Conservation (phyloP, 2,113 vertebrate species). For the Neomonachus schauinslandi region DNA sequence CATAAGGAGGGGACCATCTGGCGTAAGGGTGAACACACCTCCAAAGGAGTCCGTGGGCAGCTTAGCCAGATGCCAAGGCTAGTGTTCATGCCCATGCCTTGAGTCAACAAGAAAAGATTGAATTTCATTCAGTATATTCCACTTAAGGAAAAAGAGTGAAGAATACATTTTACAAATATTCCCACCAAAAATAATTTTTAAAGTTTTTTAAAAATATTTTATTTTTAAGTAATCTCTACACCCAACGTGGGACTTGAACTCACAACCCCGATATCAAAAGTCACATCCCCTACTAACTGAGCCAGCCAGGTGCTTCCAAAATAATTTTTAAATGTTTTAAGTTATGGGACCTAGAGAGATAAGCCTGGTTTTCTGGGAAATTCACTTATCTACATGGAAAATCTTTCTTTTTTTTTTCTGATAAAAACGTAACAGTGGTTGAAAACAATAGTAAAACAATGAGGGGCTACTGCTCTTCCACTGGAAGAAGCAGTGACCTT, state of each 20-base stretch:
- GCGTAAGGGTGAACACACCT: background rate
- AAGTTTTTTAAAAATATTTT: background rate
- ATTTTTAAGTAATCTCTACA: background rate
- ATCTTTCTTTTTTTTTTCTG: background rate
- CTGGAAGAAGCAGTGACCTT: background rate
- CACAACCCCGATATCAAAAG: background rate
- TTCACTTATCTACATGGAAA: background rate
- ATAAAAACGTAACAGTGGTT: background rate
- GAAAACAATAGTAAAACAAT: background rate
- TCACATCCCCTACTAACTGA: background rate
- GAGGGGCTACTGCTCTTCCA: background rate
- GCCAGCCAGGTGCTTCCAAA: background rate
- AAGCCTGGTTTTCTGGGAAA: background rate
- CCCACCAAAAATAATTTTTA: background rate
- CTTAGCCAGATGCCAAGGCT: background rate
- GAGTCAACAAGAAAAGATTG: background rate
- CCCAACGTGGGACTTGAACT: background rate
- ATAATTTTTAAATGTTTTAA: constrained; percentile 21
- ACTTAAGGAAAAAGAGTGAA: background rate
- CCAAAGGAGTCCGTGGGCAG: background rate
- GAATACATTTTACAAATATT: background rate
- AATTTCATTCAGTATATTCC: background rate
- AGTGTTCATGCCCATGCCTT: background rate
- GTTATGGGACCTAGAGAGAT: background rate
- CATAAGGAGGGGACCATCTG: background rate